Base-by-base conservation (phyloP, 2,113 vertebrate genomes). In the Leucoraja erinaceus region DNA sequence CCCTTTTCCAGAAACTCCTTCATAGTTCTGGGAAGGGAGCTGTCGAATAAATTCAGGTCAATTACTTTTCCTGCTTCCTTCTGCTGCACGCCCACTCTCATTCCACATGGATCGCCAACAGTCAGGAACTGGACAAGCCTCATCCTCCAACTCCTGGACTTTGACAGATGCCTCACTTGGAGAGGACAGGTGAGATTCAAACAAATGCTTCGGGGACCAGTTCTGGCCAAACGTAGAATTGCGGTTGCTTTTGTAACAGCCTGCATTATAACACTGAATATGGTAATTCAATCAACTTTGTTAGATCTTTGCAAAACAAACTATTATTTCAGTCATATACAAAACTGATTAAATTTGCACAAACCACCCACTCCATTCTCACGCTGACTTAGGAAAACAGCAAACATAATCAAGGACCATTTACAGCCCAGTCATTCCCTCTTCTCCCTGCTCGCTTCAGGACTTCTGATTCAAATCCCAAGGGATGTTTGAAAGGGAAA, bases 91-190 rank as follows among this genome's bases (percentile, higher is more conserved):
- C 98, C 98, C 63, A 99, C 95, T 93, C 96, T 93, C 78, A 96
- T n/a, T 14, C 54, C 81, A 0, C 94, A 95, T 68, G 94, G 94
- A 0, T 94, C 95, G 2, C 93, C 93, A 28, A 61, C 93, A 20
- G 94, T 94, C 92, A 94, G 95, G 94, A 99, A 99, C 96, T 99
- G 98, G 77, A 98, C 95, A 93, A 99, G 94, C 56, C 98, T 96
- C 98, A 99, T 98, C 63, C 63, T 66, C 81, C 88, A 84, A 93
- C 31, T 28, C 81, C 93, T 74, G 33, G 93, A 47, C 0, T 9
- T 28, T 0, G 7, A 0, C 7, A 3, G 7, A 0, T 1, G 22
- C 93, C 93, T 68, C 88, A 66, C 63, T 90, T 90, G 88, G 6
- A 90, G 68, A 70, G 28, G 59, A 18, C 31, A 68, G n/a, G 5